Percentiles rank a stretch among this genome's conserved stretches.
Conservation (phyloP, 2,113 vertebrate species). For the Tringa solitaria region DNA sequence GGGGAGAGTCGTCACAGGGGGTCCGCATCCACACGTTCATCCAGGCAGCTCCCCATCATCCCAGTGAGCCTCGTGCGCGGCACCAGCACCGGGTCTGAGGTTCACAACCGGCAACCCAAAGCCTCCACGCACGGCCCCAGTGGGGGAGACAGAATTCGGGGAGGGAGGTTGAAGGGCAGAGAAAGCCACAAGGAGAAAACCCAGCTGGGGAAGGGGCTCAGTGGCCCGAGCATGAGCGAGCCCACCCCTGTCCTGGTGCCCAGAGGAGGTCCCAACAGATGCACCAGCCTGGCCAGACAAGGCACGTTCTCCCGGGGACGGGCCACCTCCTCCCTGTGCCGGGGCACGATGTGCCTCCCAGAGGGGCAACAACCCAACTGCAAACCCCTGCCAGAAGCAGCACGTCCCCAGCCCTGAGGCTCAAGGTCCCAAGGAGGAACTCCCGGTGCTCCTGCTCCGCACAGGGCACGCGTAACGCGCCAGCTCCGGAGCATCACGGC, state of each 20-base stretch:
- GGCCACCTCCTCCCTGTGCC: accelerated
- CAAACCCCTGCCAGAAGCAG: neutral
- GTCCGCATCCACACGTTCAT: accelerated
- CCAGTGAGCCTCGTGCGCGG: accelerated
- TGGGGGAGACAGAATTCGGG: accelerated
- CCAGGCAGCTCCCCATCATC: neutral
- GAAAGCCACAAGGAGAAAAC: neutral
- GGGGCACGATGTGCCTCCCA: accelerated
- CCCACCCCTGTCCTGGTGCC: neutral
- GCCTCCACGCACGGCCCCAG: accelerated
- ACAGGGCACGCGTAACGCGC: accelerated
- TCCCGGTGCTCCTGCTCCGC: accelerated
- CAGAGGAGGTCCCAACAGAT: accelerated
- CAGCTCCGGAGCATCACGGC: accelerated
- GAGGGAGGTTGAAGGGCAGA: neutral
- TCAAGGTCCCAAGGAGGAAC: accelerated
- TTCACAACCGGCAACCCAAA: accelerated
- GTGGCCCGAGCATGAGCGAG: accelerated
- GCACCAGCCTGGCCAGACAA: accelerated
- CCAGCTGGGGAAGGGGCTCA: neutral
- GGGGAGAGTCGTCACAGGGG: neutral
- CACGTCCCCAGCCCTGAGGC: neutral
- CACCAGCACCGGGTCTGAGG: accelerated
- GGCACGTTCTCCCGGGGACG: accelerated
- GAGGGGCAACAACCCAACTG: accelerated